Evolutionary conservation across 2,113 vertebrate genomes (phyloP).

Genomic region (Platichthys stellatus): DNA sequence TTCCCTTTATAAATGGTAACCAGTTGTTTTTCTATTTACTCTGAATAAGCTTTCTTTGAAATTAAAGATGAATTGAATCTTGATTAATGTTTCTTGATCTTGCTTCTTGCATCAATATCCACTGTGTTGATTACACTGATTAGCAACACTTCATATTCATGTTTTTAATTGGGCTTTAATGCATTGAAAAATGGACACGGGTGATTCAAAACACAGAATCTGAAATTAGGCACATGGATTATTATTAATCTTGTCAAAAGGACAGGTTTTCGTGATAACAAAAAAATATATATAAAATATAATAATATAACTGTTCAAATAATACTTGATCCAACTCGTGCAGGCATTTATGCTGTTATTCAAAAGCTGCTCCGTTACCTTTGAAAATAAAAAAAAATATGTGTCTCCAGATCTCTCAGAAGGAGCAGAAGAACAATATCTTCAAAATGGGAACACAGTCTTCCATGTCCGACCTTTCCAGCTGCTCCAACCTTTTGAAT

Average conservation of each 20-base stretch:
- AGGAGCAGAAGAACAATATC: no score
- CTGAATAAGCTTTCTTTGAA: not conserved
- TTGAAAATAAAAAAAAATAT: no score
- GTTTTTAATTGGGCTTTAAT: slow-evolving; percentile 16
- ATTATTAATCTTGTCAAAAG: no score
- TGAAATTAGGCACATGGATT: no score
- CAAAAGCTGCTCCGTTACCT: no score
- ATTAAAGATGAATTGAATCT: not conserved
- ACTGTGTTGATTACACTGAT: slow-evolving; percentile 40
- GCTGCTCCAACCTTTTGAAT: not conserved
- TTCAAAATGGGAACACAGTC: not conserved
- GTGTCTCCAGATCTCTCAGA: no score
- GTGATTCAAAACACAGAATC: not conserved
- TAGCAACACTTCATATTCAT: slow-evolving; percentile 12
- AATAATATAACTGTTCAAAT: no score
- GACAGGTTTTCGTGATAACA: no score
- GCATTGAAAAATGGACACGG: not conserved
- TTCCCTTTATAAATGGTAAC: not conserved
- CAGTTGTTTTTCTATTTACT: not conserved
- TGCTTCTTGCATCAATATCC: slow-evolving; percentile 9
- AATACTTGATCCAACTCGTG: not conserved
- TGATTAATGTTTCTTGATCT: slow-evolving; percentile 11
- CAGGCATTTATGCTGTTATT: not conserved
- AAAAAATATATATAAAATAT: no score
- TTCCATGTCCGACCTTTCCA: not conserved